Conservation (phyloP, 1,140 invertebrate genomes). For the Lepidurus packardi region DNA sequence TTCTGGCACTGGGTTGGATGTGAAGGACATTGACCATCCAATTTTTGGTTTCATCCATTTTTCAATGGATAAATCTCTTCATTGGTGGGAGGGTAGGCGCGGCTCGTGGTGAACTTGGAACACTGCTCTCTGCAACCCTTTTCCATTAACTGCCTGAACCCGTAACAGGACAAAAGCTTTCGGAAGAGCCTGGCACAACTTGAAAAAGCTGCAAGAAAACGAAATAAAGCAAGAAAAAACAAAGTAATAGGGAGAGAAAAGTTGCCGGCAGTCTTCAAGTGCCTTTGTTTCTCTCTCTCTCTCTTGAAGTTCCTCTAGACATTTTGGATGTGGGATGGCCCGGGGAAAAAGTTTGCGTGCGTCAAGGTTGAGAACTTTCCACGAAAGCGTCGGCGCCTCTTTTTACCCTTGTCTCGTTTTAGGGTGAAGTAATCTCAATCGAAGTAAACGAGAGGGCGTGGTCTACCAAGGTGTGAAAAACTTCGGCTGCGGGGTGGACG, state of each 20-base stretch:
- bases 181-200: background rate
- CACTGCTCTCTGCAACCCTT: background rate
- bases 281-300: background rate
- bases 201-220: background rate
- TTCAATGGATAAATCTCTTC: background rate
- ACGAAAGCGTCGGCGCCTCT: background rate
- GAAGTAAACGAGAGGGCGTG: background rate
- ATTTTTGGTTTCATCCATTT: background rate
- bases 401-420: background rate
- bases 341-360: background rate
- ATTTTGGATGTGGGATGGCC: constrained; percentile 21
- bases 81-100: background rate
- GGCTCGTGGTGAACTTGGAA: background rate
- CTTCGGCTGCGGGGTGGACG: background rate
- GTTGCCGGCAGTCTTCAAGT: background rate
- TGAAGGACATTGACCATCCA: background rate
- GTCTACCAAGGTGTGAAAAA: background rate
- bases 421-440: background rate
- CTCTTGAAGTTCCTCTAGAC: background rate
- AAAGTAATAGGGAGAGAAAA: background rate
- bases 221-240: background rate
- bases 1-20: background rate
- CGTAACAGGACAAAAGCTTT: background rate
- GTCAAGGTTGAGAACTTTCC: background rate
- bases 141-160: background rate